These are phyloP conservation scores for Tenebrosternarchus preto DNA, from an alignment of 2,113 vertebrate genomes.

Conservation along the genomic window DNA sequence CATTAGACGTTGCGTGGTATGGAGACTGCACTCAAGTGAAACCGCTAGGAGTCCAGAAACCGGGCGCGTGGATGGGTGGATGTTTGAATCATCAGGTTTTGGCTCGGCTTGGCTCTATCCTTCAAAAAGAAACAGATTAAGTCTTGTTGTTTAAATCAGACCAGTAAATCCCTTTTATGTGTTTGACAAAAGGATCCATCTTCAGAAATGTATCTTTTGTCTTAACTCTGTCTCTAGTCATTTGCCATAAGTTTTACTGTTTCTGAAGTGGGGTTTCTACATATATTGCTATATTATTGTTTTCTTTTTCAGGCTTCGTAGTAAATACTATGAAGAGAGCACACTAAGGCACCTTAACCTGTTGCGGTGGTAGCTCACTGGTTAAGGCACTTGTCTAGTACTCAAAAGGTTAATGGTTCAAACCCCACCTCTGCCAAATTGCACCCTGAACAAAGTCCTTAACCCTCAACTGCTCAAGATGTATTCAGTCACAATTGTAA, in stretches of 20 bases:
- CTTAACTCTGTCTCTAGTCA: background rate
- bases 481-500: too few relatives aligned
- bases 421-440: too few relatives aligned
- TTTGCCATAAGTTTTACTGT: conserved; percentile 45
- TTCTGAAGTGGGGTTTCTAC: conserved; percentile 38
- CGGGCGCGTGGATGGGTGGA: conserved; percentile 48
- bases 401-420: too few relatives aligned
- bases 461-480: too few relatives aligned
- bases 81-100: conserved; percentile 68
- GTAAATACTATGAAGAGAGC: too few relatives aligned
- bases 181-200: conserved; percentile 66
- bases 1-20: conserved; percentile 53
- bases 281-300: too few relatives aligned
- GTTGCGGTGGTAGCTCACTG: too few relatives aligned
- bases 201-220: conserved; percentile 61
- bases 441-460: too few relatives aligned
- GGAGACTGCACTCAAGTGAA: conserved; percentile 37
- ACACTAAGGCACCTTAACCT: too few relatives aligned
- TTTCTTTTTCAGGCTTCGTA: too few relatives aligned
- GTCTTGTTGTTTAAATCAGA: conserved; percentile 75
- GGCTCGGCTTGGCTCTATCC: conserved; percentile 49
- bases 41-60: conserved; percentile 26
- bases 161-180: conserved; percentile 71
- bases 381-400: too few relatives aligned
- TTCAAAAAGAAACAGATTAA: conserved; percentile 74